Evolutionary conservation across 1,140 invertebrate species (phyloP).

Genomic region (Papilio aristodemus): DNA sequence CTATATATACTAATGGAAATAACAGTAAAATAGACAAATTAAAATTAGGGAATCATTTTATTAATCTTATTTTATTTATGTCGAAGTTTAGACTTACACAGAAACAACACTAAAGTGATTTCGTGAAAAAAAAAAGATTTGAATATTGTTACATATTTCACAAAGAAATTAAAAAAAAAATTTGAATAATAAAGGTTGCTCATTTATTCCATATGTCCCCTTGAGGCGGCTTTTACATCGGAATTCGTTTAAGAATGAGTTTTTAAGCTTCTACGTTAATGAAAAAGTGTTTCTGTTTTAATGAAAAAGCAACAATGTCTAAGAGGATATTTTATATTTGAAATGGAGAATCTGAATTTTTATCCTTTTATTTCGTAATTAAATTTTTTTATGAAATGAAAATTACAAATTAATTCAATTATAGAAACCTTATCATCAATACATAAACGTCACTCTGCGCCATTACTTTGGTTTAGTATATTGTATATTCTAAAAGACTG

Average conservation of each 20-base stretch:
- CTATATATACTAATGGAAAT: no score
- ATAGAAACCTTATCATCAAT: no score
- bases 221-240: constrained; percentile 45
- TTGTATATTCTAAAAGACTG: no score
- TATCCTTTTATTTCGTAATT: neutral
- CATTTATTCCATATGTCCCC: constrained; percentile 50
- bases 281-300: constrained; percentile 55
- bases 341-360: constrained; percentile 23
- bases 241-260: constrained; percentile 53
- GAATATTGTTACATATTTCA: neutral
- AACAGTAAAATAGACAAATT: no score
- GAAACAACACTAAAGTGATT: no score
- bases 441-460: no score
- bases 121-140: no score
- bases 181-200: constrained; percentile 37
- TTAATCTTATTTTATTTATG: no score
- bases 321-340: constrained; percentile 36
- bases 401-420: neutral
- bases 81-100: no score
- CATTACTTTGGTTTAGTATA: no score
- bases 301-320: constrained; percentile 52
- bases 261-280: constrained; percentile 53
- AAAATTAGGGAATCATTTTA: no score
- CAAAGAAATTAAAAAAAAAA: neutral
- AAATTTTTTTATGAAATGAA: neutral